These are phyloP conservation scores for Trogon surrucura DNA, from an alignment of 2,113 vertebrate species.

Conservation along the genomic window DNA sequence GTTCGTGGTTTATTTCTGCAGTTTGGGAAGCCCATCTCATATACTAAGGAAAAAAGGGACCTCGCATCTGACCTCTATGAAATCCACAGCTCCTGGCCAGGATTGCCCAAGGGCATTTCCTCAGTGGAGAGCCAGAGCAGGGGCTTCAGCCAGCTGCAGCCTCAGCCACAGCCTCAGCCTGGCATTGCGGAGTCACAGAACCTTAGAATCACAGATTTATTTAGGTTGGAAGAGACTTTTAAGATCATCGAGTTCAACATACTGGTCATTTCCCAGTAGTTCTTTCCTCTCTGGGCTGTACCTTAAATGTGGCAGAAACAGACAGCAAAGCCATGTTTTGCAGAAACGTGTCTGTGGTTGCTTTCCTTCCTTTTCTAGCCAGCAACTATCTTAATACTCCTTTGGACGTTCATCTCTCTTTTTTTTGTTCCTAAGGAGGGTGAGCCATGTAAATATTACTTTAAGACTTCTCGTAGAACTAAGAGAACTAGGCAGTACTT, in stretches of 20 bases:
- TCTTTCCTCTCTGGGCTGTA: background rate
- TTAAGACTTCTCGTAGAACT: background rate
- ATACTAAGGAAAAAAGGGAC: background rate
- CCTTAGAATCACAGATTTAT: background rate
- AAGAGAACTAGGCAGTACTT: background rate
- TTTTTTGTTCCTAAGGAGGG: background rate
- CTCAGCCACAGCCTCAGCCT: background rate
- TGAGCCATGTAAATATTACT: background rate
- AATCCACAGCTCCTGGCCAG: background rate
- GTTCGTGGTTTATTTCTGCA: background rate
- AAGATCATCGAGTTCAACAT: background rate
- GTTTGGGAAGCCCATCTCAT: background rate
- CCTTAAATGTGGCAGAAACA: background rate
- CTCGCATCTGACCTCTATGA: fast-evolving
- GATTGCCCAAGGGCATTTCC: fast-evolving
- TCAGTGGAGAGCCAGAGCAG: background rate
- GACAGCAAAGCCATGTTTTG: background rate
- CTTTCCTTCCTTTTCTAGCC: background rate
- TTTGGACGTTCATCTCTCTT: background rate
- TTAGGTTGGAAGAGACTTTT: background rate
- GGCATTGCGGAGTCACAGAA: background rate
- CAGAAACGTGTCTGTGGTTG: background rate
- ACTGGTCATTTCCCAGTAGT: background rate
- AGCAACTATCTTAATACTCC: background rate
- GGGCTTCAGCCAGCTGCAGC: background rate